These are phyloP conservation scores for Myoxocephalus aenaeus DNA, from an alignment of 2,797 vertebrate genomes.

Conservation along the genomic window DNA sequence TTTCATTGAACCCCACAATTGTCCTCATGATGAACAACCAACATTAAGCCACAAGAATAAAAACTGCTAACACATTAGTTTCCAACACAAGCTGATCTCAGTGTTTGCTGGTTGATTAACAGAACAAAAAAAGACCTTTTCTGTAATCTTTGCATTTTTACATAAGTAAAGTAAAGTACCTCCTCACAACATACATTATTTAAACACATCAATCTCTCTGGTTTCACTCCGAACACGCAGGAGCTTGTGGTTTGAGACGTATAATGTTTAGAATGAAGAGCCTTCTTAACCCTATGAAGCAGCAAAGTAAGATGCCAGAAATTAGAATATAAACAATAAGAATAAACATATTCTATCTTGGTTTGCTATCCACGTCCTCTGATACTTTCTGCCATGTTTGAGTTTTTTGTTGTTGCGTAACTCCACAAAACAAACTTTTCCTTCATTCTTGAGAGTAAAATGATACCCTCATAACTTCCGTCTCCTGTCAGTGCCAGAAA, in stretches of 20 bases:
- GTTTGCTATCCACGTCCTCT: neutral
- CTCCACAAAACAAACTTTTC: neutral
- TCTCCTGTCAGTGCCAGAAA: neutral
- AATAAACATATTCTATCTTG: neutral
- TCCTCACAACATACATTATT: slow-evolving; percentile 3
- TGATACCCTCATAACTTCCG: neutral
- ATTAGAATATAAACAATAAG: neutral
- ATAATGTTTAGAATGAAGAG: too few relatives aligned
- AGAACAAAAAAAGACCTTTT: neutral
- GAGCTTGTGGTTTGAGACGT: neutral
- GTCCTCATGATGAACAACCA: neutral
- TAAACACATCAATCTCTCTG: neutral
- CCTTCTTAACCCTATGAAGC: neutral
- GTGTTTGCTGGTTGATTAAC: neutral
- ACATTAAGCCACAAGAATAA: neutral
- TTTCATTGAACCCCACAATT: neutral
- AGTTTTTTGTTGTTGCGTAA: too few relatives aligned
- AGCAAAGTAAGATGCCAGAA: neutral
- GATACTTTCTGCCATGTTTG: neutral
- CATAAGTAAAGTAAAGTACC: too few relatives aligned
- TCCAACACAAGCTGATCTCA: neutral
- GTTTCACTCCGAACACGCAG: neutral
- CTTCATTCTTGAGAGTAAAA: neutral
- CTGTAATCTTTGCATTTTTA: neutral
- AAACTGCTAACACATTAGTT: neutral